A percentile compares a stretch with the other conserved stretches of the same genome.
Evolutionary conservation across 2,113 vertebrate species (phyloP).

Genomic region (Halcyon senegalensis): DNA sequence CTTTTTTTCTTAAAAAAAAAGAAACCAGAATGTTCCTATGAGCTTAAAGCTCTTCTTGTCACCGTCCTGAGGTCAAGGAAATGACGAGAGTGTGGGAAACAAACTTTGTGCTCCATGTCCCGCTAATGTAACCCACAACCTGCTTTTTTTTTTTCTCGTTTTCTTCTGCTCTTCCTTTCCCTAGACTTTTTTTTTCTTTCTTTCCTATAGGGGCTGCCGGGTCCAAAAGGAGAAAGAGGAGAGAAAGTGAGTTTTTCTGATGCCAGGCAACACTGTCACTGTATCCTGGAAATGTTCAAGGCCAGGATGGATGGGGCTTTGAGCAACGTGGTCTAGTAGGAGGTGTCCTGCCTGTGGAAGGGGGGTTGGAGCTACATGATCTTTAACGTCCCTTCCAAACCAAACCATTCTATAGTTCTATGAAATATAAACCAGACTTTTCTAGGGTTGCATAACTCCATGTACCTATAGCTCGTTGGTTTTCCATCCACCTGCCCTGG

Average conservation of each 20-base stretch:
- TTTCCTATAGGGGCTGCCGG: constrained; percentile 83
- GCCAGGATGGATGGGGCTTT: no score
- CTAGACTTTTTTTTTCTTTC: background rate
- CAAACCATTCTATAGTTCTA: no score
- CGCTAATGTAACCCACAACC: background rate
- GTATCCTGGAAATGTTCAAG: background rate
- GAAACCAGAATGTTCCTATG: background rate
- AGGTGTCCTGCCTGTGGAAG: no score
- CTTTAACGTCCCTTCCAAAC: no score
- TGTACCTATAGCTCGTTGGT: background rate
- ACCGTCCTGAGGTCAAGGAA: background rate
- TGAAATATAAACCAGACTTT: background rate
- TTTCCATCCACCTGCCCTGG: background rate
- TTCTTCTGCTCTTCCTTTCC: background rate
- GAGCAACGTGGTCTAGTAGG: no score
- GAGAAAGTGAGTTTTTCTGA: constrained; percentile 84
- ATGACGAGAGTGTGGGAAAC: background rate
- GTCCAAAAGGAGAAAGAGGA: constrained; percentile 90
- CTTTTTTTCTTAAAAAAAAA: background rate
- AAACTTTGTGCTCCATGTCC: background rate
- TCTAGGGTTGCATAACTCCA: no score
- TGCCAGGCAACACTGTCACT: background rate
- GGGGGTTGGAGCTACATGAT: no score
- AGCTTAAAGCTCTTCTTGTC: background rate
- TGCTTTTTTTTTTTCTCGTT: background rate